Conservation (phyloP, 2,113 vertebrate species). For the Semnopithecus entellus region DNA sequence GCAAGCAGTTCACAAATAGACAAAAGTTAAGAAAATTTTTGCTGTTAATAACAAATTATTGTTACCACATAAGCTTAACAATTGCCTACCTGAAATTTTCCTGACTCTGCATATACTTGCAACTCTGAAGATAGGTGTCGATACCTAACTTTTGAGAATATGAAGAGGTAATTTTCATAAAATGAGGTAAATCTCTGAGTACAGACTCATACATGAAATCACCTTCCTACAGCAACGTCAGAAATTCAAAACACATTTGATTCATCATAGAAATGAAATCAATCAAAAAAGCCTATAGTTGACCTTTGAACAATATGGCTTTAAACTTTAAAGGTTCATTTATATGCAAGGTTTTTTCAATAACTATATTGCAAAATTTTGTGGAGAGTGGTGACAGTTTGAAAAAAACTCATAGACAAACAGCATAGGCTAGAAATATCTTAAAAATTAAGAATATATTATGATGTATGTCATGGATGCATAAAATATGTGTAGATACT, state of each 20-base stretch:
- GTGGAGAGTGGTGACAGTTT: neutral
- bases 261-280: neutral
- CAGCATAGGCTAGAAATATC: neutral
- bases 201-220: neutral
- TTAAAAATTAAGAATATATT: neutral
- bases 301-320: neutral
- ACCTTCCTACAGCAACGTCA: neutral
- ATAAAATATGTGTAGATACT: neutral
- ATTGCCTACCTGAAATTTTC: neutral
- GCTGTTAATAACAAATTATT: neutral
- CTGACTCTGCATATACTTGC: neutral
- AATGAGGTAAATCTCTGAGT: neutral
- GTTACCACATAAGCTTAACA: neutral
- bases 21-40: neutral
- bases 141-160: neutral
- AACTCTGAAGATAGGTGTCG: neutral
- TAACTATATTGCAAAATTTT: neutral
- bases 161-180: neutral
- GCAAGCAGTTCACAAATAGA: neutral
- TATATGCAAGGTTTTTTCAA: neutral
- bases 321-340: neutral
- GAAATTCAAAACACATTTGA: neutral
- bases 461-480: neutral
- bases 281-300: neutral
- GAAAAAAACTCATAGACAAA: neutral